Percentiles rank a stretch among this genome's conserved stretches.
Evolutionary conservation across 2,888 invertebrate genomes (phyloP).

Genomic region (Congeria kusceri): DNA sequence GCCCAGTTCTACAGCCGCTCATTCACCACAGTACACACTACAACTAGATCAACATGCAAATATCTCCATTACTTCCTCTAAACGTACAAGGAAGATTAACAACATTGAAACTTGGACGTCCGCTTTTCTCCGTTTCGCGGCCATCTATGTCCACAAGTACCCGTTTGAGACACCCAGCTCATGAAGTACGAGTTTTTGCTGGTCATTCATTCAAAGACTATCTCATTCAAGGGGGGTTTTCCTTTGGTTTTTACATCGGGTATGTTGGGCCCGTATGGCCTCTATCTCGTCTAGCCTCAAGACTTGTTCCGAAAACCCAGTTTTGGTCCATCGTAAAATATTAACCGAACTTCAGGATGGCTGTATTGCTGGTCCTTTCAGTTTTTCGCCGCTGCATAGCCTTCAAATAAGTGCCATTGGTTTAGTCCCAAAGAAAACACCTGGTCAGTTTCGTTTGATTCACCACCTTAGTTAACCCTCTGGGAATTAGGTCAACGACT

Average conservation of each 20-base stretch:
- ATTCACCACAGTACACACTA: no score
- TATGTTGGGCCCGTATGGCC: not conserved
- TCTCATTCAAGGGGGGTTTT: not conserved
- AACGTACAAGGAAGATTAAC: no score
- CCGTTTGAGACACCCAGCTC: no score
- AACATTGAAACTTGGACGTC: no score
- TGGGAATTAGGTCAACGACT: conserved; percentile 10
- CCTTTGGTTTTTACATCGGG: conserved; percentile 1
- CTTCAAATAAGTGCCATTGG: conserved; percentile 8
- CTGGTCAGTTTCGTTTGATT: conserved; percentile 19
- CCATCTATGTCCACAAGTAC: no score
- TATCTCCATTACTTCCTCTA: no score
- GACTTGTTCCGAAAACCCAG: not conserved
- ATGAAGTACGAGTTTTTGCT: no score
- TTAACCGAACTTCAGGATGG: not conserved
- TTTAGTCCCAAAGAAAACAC: conserved; percentile 20
- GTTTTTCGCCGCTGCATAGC: not conserved
- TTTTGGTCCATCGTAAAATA: conserved; percentile 3
- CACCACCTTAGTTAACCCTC: conserved; percentile 29
- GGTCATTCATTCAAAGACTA: no score
- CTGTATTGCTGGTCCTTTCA: conserved; percentile 12
- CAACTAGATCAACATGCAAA: no score
- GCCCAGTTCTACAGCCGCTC: no score
- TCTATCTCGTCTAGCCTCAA: not conserved
- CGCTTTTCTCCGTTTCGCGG: no score